Base-by-base conservation (phyloP, 35 echinoderm and acorn worm species). In the Apostichopus japonicus region DNA sequence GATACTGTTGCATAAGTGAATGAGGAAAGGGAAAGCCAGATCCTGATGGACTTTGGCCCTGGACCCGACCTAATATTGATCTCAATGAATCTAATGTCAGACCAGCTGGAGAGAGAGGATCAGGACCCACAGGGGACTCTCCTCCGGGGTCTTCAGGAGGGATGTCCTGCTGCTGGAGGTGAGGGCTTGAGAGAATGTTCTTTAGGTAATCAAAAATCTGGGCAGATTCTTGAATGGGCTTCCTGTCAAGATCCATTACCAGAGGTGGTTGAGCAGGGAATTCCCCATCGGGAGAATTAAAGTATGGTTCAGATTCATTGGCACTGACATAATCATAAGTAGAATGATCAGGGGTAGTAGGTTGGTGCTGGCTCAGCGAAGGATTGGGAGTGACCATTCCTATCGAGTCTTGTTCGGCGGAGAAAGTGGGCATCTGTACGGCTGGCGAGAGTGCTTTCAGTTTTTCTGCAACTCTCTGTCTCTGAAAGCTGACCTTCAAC, bases 81-180 rank as follows among this genome's bases (percentile, higher is more conserved):
- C 77, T 77, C 52, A 91, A 59, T 21, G 73, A 56, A 17, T 91
- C 90, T n/a, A 91, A 54, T 6, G 90, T 91, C 52, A 91, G 72
- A 14, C 90, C 90, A 15, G 90, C 90, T 15, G 90, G 90, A 22
- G 90, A 91, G 72, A 91, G 76, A 44, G 73, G 53, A 52, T 79
- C 90, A 79, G 3, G 17, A n/a, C 1, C 6, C 6, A 6, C 17
- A 1, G 71, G 17, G 21, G 71, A 75, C 5, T 57, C 24, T 15
- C 16, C 84, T 14, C 14, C 54, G 21, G 53, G 84, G 84, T 57
- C 81, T 58, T n/a, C 8, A n/a, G 5, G 14, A 10, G 21, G 5
- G 57, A n/a, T 84, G 13, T 55, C 55, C 55, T 84, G 81, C 3
- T 84, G 81, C 22, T 24, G 14, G 10, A 84, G 54, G 56, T 54